phyloP scores from a whole-genome alignment of 1,140 invertebrate species.

The Druon quercuslanigerum region DNA sequence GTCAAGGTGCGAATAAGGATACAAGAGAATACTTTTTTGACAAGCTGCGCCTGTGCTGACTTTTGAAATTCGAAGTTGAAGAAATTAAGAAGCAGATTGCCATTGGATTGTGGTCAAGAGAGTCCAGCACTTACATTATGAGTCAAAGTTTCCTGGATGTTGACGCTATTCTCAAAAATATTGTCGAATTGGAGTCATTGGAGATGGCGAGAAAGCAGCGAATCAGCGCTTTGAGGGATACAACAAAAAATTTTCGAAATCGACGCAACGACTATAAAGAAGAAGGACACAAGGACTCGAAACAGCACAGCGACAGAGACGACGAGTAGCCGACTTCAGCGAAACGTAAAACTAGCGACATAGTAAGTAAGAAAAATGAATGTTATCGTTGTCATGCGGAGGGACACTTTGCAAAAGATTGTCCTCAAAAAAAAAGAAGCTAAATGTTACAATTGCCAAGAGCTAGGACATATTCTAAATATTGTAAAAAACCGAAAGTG shows the following conservation, averaged over 20 bases:
- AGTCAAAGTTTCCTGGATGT: slow-evolving; percentile 33
- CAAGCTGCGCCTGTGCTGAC: slow-evolving; percentile 37
- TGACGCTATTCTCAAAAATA: slow-evolving; percentile 36
- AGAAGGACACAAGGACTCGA: too few relatives aligned
- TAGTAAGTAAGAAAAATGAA: neutral
- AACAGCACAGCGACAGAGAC: neutral
- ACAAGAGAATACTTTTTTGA: slow-evolving; percentile 36
- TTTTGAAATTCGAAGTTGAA: too few relatives aligned
- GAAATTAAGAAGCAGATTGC: too few relatives aligned
- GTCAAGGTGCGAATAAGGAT: slow-evolving; percentile 9
- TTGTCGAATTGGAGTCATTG: slow-evolving; percentile 32
- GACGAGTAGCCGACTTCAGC: neutral
- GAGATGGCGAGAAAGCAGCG: slow-evolving; percentile 30
- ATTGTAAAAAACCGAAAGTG: too few relatives aligned
- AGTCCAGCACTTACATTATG: too few relatives aligned
- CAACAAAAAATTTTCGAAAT: too few relatives aligned
- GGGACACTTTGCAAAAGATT: neutral
- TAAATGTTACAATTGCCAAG: too few relatives aligned
- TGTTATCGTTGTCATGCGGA: slow-evolving; percentile 19
- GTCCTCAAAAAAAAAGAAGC: too few relatives aligned
- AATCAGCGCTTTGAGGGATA: neutral
- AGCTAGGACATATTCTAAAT: too few relatives aligned
- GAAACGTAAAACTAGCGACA: neutral
- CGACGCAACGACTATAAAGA: too few relatives aligned
- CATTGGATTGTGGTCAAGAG: too few relatives aligned